Evolutionary conservation across 2,797 vertebrate species (phyloP).

Genomic region (Neostethus bicornis): DNA sequence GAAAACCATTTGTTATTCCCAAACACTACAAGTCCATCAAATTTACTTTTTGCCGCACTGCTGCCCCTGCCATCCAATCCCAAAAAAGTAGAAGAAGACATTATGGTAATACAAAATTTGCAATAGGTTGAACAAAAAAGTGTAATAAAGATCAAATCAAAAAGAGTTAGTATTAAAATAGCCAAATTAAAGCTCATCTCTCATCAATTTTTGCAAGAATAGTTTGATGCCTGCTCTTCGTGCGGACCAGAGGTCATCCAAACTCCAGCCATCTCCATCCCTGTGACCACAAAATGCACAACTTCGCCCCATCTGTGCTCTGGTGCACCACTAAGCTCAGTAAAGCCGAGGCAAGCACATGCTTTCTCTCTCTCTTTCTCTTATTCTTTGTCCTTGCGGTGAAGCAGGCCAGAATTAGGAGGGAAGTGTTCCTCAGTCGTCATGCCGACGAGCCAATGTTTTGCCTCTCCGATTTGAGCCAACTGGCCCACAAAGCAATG

Average conservation of each 20-base stretch:
- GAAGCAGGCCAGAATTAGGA: slow-evolving; percentile 44
- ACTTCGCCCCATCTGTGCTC: slow-evolving; percentile 13
- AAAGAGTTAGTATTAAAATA: slow-evolving; percentile 1
- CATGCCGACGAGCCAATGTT: slow-evolving; percentile 71
- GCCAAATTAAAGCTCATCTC: slow-evolving; percentile 45
- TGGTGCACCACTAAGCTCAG: neutral
- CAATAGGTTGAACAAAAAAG: neutral
- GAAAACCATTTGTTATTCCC: too few relatives aligned
- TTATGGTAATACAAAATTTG: too few relatives aligned
- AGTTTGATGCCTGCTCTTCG: slow-evolving; percentile 36
- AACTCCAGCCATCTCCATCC: slow-evolving; percentile 20
- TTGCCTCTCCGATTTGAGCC: slow-evolving; percentile 61
- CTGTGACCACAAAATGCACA: slow-evolving; percentile 25
- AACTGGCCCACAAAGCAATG: slow-evolving; percentile 59
- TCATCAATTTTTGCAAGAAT: slow-evolving; percentile 38
- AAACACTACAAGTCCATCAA: too few relatives aligned
- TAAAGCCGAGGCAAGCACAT: slow-evolving; percentile 15
- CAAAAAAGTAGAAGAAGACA: too few relatives aligned
- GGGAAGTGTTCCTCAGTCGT: slow-evolving; percentile 67
- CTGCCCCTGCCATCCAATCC: too few relatives aligned
- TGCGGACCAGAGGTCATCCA: slow-evolving; percentile 12
- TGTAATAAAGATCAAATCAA: neutral
- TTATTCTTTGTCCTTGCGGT: slow-evolving; percentile 45
- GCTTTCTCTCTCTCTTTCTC: slow-evolving; percentile 22
- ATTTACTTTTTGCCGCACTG: too few relatives aligned